Evolutionary conservation across 2,113 vertebrate genomes (phyloP).

Genomic region (Leptobrachium leishanense): DNA sequence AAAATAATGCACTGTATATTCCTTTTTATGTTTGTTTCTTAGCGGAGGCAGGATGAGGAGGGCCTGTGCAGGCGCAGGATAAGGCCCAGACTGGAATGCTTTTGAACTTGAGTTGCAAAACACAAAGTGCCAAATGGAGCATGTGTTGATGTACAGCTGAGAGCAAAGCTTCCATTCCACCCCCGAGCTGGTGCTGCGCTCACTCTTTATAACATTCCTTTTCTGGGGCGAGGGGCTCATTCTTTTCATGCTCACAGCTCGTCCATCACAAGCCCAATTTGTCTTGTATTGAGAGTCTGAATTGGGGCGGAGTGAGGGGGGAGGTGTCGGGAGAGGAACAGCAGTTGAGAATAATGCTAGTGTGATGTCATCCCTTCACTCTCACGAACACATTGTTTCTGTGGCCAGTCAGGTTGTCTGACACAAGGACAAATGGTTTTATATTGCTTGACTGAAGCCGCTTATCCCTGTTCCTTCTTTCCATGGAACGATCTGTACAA

Average conservation of each 20-base stretch:
- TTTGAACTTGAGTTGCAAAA: conserved; percentile 31
- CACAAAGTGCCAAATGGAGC: conserved; percentile 20
- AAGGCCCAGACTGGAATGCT: conserved; percentile 22
- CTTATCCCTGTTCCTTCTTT: too few species aligned
- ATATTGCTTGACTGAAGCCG: too few species aligned
- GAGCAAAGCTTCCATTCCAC: background rate
- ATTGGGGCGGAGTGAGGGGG: background rate
- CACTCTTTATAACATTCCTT: background rate
- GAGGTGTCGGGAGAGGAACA: background rate
- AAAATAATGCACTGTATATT: too few species aligned
- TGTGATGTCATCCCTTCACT: background rate
- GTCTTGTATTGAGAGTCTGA: background rate
- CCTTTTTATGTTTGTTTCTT: too few species aligned
- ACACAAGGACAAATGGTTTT: too few species aligned
- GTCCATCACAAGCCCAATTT: background rate
- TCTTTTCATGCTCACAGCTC: background rate
- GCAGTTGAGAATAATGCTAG: background rate
- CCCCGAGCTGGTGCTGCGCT: background rate
- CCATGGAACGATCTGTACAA: too few species aligned
- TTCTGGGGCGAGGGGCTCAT: background rate
- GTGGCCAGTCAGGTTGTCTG: background rate
- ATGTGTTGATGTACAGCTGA: conserved; percentile 22
- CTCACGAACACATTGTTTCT: background rate
- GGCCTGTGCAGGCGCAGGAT: background rate
- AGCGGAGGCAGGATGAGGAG: background rate